These are phyloP conservation scores for Microctonus aethiopoides DNA, from an alignment of 2,888 invertebrate genomes.

Conservation along the genomic window DNA sequence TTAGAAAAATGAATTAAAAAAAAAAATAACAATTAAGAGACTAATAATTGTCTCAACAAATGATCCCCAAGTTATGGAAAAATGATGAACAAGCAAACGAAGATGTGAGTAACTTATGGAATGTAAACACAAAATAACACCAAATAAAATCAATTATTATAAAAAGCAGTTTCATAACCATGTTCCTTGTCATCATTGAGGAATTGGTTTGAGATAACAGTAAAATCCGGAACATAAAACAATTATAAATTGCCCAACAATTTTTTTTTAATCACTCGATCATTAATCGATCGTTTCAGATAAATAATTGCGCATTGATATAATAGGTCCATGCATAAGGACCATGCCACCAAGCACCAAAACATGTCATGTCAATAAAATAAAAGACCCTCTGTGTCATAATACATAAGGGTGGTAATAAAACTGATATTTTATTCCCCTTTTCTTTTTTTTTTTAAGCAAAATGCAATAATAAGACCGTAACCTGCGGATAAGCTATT, in stretches of 20 bases:
- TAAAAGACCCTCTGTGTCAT: conserved; percentile 40
- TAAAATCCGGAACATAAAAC: background rate
- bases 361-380: conserved; percentile 29
- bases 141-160: conserved; percentile 49
- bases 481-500: conserved; percentile 55
- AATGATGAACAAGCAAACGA: conserved; percentile 53
- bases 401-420: conserved; percentile 35
- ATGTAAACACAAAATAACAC: conserved; percentile 50
- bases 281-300: conserved; percentile 44
- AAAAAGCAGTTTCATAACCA: conserved; percentile 44
- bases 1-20: background rate
- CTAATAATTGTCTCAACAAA: conserved; percentile 37
- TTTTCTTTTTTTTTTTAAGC: conserved; percentile 43
- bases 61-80: conserved; percentile 42
- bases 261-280: background rate
- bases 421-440: background rate
- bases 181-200: conserved; percentile 35
- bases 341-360: conserved; percentile 55
- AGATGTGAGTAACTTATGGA: conserved; percentile 48
- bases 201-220: background rate
- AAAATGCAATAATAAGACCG: conserved; percentile 51
- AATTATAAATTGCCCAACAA: background rate
- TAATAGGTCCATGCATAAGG: conserved; percentile 52
- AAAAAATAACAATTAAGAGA: conserved; percentile 18
- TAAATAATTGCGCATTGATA: conserved; percentile 38